phyloP scores from a whole-genome alignment of 2,797 vertebrate genomes.

The Fratercula arctica region DNA sequence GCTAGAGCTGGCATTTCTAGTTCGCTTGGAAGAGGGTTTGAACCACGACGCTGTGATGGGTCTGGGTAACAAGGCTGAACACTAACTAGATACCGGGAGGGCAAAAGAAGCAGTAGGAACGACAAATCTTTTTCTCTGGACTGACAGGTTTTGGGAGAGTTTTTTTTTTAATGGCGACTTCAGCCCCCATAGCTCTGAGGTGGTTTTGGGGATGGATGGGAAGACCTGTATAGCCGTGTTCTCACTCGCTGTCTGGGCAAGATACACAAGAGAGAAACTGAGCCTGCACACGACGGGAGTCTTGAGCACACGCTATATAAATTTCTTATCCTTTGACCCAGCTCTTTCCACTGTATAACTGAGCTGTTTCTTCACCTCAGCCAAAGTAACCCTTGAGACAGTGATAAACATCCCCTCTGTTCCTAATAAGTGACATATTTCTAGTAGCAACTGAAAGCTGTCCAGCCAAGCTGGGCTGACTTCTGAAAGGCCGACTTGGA shows the following conservation, averaged over 20 bases:
- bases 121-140: neutral
- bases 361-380: constrained; percentile 11
- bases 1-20: neutral
- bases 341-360: constrained; percentile 43
- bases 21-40: neutral
- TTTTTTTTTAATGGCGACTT: neutral
- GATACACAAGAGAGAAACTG: neutral
- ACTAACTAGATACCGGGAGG: fast-evolving
- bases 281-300: neutral
- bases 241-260: neutral
- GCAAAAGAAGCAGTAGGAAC: neutral
- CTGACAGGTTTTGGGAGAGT: neutral
- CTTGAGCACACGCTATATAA: neutral
- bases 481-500: constrained; percentile 25
- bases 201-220: neutral
- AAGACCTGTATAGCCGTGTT: neutral
- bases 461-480: constrained; percentile 29
- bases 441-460: constrained; percentile 49
- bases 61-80: fast-evolving
- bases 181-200: neutral
- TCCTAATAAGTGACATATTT: constrained; percentile 63
- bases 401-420: constrained; percentile 56
- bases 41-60: fast-evolving
- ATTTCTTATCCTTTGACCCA: constrained; percentile 35
- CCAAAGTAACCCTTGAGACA: constrained; percentile 46